Evolutionary conservation across 1,140 invertebrate genomes (phyloP).

Genomic region (Periplaneta americana): DNA sequence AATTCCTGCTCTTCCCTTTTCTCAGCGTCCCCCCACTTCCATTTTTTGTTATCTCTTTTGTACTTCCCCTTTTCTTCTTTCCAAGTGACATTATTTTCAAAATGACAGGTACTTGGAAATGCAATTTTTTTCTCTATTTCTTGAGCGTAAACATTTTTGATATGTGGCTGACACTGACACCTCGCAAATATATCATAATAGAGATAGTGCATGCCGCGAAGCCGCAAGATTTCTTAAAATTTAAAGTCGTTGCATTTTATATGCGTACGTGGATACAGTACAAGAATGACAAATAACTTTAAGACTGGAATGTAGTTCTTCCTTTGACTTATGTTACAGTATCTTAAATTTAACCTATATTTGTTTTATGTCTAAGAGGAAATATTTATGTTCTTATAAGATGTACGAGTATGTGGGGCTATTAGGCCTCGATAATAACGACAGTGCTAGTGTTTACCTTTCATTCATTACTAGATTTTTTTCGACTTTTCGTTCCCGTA

Average conservation of each 20-base stretch:
- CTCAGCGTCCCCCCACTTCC: not conserved
- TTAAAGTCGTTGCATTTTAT: not conserved
- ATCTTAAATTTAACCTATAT: too few species aligned
- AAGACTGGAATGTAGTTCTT: too few species aligned
- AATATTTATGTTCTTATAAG: too few species aligned
- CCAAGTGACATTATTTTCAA: not conserved
- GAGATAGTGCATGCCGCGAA: not conserved
- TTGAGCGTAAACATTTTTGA: not conserved
- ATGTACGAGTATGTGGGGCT: too few species aligned
- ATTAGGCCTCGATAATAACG: too few species aligned
- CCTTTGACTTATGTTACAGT: too few species aligned
- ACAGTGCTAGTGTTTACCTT: too few species aligned
- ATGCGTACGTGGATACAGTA: not conserved
- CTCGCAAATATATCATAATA: not conserved
- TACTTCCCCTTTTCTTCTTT: not conserved
- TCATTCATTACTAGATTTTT: too few species aligned
- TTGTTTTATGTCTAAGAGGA: too few species aligned
- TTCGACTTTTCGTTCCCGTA: too few species aligned
- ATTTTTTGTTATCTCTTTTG: not conserved
- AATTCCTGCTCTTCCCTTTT: not conserved
- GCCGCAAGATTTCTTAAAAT: not conserved
- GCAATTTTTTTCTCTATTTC: not conserved
- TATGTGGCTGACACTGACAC: not conserved
- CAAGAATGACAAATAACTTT: too few species aligned
- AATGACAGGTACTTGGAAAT: not conserved